These are phyloP conservation scores for Zaprionus obscuricornis DNA, from an alignment of 2,888 invertebrate species.

Conservation along the genomic window DNA sequence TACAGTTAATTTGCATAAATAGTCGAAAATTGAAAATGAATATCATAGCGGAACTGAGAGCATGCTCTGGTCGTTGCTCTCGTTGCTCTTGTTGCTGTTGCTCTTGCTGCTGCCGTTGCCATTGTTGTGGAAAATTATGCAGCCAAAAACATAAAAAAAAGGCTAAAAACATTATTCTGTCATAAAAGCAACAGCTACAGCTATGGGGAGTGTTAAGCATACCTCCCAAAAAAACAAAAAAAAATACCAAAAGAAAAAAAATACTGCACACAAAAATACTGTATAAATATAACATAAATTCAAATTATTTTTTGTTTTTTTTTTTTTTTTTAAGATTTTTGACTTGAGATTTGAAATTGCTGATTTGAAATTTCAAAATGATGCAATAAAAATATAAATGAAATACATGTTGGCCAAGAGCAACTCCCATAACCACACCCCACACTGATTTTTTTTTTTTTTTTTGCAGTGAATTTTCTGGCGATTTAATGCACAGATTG, in stretches of 20 bases:
- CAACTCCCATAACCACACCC: neutral
- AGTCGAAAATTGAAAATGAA: conserved; percentile 77
- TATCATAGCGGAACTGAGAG: no score
- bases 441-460: neutral
- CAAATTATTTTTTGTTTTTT: no score
- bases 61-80: no score
- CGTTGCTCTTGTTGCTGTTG: no score
- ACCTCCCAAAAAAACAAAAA: neutral
- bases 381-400: conserved; percentile 73
- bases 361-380: conserved; percentile 51
- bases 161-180: conserved; percentile 53
- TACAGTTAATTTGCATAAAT: conserved; percentile 71
- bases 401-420: conserved; percentile 32
- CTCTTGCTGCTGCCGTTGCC: neutral
- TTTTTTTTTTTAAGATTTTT: no score
- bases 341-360: no score
- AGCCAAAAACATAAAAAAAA: conserved; percentile 46
- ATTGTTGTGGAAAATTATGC: conserved; percentile 55
- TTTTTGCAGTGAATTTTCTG: conserved; percentile 46
- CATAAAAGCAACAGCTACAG: conserved; percentile 44
- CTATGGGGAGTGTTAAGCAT: conserved; percentile 26
- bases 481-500: conserved; percentile 53
- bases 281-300: no score
- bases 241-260: no score
- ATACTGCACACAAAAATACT: conserved; percentile 21